phyloP scores from a whole-genome alignment of 2,797 vertebrate genomes.

The Epinephelus coioides region DNA sequence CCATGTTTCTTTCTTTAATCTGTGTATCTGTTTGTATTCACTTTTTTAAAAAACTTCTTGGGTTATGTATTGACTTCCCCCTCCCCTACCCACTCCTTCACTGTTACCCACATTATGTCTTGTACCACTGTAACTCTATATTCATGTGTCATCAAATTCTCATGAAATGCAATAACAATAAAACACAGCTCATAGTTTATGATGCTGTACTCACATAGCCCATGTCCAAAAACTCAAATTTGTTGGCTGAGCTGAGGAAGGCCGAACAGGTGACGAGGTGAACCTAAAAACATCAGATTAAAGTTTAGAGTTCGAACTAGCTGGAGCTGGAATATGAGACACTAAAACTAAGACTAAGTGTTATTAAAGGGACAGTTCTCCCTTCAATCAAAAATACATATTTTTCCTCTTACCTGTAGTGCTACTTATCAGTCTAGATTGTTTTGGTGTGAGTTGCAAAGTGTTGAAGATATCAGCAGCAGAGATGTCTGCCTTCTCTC shows the following conservation, averaged over 20 bases:
- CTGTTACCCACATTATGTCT: not conserved
- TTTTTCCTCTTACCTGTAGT: too few relatives aligned
- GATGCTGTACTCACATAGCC: conserved; percentile 90
- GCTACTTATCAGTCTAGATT: too few relatives aligned
- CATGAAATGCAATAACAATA: not conserved
- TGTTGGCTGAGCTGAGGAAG: conserved; percentile 93
- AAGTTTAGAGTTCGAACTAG: conserved; percentile 18
- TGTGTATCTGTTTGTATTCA: too few relatives aligned
- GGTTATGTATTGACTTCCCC: not conserved
- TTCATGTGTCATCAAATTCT: not conserved
- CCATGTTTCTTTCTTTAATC: not conserved
- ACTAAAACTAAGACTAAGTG: not conserved
- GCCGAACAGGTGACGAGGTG: conserved; percentile 94
- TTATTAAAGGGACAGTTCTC: not conserved
- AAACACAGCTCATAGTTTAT: not conserved
- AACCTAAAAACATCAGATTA: conserved; percentile 80
- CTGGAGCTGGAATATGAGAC: not conserved
- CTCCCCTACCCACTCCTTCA: not conserved
- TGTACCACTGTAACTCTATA: not conserved
- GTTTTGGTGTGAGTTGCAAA: too few relatives aligned
- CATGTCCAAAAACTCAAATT: conserved; percentile 94
- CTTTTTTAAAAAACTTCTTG: not conserved
- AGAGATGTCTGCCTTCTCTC: too few relatives aligned
- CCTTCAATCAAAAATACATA: too few relatives aligned
- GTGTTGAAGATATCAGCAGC: too few relatives aligned